Percentiles rank a stretch among this genome's conserved stretches.
phyloP scores from a whole-genome alignment of 2,113 vertebrate species.

The Neomonachus schauinslandi region DNA sequence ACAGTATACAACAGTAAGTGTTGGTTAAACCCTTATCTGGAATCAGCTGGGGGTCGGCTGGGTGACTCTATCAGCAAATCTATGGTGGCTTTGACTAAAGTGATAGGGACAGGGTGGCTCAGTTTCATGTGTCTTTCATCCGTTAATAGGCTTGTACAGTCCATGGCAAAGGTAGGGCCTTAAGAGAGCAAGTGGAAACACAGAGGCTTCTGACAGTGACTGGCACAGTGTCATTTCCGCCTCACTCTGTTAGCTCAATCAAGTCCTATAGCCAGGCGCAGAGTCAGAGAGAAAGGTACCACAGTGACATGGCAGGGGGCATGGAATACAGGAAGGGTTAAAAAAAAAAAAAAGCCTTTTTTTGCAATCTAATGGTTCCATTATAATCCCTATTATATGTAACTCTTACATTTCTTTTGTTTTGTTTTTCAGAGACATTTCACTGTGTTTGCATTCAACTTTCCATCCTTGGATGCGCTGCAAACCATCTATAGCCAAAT shows the following conservation, averaged over 20 bases:
- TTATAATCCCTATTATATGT: background rate
- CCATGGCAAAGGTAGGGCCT: background rate
- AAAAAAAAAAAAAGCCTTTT: background rate
- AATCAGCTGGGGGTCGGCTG: background rate
- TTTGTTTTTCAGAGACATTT: slow-evolving; percentile 89
- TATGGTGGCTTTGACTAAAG: background rate
- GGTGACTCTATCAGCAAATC: background rate
- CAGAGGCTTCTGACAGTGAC: background rate
- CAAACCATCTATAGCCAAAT: slow-evolving; percentile 88
- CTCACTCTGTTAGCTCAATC: background rate
- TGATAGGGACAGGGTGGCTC: background rate
- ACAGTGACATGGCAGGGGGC: background rate
- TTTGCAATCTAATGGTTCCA: background rate
- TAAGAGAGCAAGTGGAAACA: background rate
- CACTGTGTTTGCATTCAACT: slow-evolving; percentile 89
- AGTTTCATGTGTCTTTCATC: background rate
- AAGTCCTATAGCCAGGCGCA: background rate
- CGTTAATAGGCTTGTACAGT: background rate
- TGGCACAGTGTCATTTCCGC: background rate
- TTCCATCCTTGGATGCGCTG: slow-evolving; percentile 85
- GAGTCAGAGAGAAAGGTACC: background rate
- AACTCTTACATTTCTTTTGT: background rate
- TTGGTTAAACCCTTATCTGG: background rate
- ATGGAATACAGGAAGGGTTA: background rate
- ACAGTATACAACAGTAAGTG: background rate